Conservation (phyloP, 2,888 invertebrate species). For the Tetragnatha montana region DNA sequence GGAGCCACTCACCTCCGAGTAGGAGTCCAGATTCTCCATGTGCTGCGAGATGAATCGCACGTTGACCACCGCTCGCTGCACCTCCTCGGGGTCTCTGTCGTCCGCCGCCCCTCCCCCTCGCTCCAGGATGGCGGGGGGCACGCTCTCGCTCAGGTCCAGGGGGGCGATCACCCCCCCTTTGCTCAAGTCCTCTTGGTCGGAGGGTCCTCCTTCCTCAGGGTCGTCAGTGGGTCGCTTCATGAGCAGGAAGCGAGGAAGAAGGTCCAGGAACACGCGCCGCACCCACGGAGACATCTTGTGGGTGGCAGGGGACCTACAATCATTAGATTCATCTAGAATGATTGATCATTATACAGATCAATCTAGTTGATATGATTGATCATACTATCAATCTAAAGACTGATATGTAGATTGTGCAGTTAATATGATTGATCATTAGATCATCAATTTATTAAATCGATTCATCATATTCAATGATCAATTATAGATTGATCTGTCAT, state of each 20-base stretch:
- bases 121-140: slow-evolving; percentile 58
- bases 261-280: slow-evolving; percentile 84
- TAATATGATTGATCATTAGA: too few relatives aligned
- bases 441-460: too few relatives aligned
- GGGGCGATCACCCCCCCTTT: slow-evolving; percentile 50
- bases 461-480: too few relatives aligned
- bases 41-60: slow-evolving; percentile 96
- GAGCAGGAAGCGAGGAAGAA: slow-evolving; percentile 92
- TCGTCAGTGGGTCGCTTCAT: slow-evolving; percentile 90
- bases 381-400: too few relatives aligned
- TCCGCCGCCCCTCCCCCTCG: slow-evolving; percentile 42
- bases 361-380: too few relatives aligned
- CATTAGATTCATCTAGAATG: too few relatives aligned
- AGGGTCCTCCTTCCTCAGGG: slow-evolving; percentile 35
- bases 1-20: slow-evolving; percentile 90
- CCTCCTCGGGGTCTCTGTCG: slow-evolving; percentile 68
- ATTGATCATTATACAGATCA: too few relatives aligned
- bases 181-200: slow-evolving; percentile 61
- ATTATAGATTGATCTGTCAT: too few relatives aligned
- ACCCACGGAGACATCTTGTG: slow-evolving; percentile 92
- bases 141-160: slow-evolving; percentile 64
- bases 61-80: slow-evolving; percentile 92
- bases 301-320: slow-evolving; percentile 80
- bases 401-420: too few relatives aligned
- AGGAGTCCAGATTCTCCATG: slow-evolving; percentile 94